Base-by-base conservation (phyloP, 2,113 vertebrate genomes). In the Hippocampus barbouri region DNA sequence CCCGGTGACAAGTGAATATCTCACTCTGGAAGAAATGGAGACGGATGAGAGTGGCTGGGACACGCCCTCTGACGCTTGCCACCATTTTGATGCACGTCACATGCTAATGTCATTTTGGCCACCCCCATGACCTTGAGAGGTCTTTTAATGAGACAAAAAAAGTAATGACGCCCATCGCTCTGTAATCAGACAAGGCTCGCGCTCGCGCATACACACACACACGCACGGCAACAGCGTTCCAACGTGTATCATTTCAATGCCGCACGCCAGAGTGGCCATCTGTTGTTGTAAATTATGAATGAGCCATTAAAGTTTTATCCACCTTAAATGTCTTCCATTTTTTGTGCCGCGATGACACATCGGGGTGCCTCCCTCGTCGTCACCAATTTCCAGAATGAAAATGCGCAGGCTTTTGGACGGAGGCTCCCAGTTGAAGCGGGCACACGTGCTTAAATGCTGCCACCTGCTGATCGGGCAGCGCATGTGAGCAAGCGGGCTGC, bases 211-310 rank as follows among this genome's bases (percentile, higher is more conserved):
- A n/a, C 11, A 27, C 10, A 8, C 15, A 34, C 12, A 14, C 5
- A 38, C 34, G 54, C 57, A 78, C 77, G 81, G 70, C 79, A 75
- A 87, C 81, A 78, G 66, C 76, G 70, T 79, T 82, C 65, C 72
- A 59, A 59, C 25, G 23, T 27, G 56, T 25, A 59, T 59, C 56
- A 59, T 72, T 78, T 65, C 79, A 78, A 73, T 80, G 81, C 71
- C 82, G 72, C 70, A 79, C 87, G 84, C 86, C 87, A 87, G 72
- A 74, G 75, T 79, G 85, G 87, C 92, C 92, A 92, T 92, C 92
- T 92, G 92, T 89, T 87, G 80, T 86, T 74, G 81, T 92, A 87
- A 92, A 93, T 93, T 92, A 93, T 93, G 88, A 91, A 93, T 86
- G 88, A 80, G 73, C 67, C 86, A 90, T 92, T 90, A 91, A 91